A percentile compares a stretch with the other conserved stretches of the same genome.
Conservation (phyloP, 2,888 invertebrate species). For the Drosophila bunnanda region DNA sequence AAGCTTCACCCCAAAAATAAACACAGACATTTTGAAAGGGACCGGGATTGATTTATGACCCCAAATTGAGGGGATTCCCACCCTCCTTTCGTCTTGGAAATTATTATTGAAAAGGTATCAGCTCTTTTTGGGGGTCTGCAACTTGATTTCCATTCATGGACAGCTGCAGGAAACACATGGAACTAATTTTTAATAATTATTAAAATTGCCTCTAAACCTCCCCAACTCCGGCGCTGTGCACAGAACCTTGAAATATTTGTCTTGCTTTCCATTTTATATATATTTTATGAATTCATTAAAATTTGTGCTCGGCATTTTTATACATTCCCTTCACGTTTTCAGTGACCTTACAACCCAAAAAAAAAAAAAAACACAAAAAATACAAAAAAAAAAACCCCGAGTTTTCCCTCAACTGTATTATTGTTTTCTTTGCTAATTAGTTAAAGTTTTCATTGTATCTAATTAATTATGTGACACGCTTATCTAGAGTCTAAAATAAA, state of each 20-base stretch:
- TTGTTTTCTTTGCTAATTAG: conserved; percentile 71
- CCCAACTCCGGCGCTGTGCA: conserved; percentile 53
- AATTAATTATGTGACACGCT: conserved; percentile 79
- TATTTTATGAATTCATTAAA: conserved; percentile 77
- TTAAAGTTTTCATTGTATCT: conserved; percentile 68
- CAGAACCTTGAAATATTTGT: conserved; percentile 73
- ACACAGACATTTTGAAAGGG: conserved; percentile 55
- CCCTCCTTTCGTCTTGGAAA: conserved; percentile 49
- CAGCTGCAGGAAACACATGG: conserved; percentile 67
- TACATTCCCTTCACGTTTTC: conserved; percentile 58
- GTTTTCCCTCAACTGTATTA: conserved; percentile 52
- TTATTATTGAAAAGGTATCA: conserved; percentile 51
- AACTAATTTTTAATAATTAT: conserved; percentile 75
- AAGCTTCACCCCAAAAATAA: conserved; percentile 46
- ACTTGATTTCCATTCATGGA: conserved; percentile 47
- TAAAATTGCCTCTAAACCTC: conserved; percentile 66
- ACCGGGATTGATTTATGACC: conserved; percentile 82
- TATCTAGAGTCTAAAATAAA: conserved; percentile 55
- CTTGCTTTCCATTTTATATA: conserved; percentile 42
- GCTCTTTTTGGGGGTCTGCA: conserved; percentile 19
- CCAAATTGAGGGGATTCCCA: conserved; percentile 70
- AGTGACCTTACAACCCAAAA: conserved; percentile 45
- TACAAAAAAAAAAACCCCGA: conserved; percentile 5
- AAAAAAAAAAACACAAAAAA: too few relatives aligned
- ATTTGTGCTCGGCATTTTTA: conserved; percentile 66